Evolutionary conservation across 2,113 vertebrate species (phyloP).

Genomic region (Murina feae): DNA sequence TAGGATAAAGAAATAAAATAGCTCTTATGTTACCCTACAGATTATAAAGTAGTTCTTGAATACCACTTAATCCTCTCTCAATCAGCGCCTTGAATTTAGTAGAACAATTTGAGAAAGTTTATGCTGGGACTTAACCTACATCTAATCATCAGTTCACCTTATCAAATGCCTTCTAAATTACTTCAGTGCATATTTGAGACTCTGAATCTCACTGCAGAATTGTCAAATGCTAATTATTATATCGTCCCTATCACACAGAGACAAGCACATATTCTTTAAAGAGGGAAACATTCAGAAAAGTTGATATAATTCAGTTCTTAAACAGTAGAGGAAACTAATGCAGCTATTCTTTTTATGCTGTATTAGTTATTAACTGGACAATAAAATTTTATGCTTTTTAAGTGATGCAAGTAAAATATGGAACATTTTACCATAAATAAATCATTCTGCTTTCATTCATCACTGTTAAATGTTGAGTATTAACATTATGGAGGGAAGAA

Average conservation of each 20-base stretch:
- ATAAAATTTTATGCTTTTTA: not conserved
- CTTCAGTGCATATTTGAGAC: conserved; percentile 35
- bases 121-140: conserved; percentile 64
- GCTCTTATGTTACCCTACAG: not conserved
- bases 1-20: conserved; percentile 44
- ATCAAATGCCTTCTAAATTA: conserved; percentile 64
- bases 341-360: not conserved
- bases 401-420: not conserved
- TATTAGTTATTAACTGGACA: not conserved
- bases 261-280: not conserved
- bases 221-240: conserved; percentile 50
- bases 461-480: not conserved
- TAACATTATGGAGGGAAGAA: not conserved
- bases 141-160: conserved; percentile 64
- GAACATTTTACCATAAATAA: not conserved
- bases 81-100: conserved; percentile 55
- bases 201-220: conserved; percentile 25
- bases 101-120: conserved; percentile 65
- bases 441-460: not conserved
- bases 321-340: not conserved
- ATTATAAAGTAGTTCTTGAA: conserved; percentile 48
- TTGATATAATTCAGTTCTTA: not conserved
- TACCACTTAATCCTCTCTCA: conserved; percentile 48
- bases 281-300: not conserved
- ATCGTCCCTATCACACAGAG: not conserved